Evolutionary conservation across 2,113 vertebrate genomes (phyloP).

Genomic region (Orcinus orca): DNA sequence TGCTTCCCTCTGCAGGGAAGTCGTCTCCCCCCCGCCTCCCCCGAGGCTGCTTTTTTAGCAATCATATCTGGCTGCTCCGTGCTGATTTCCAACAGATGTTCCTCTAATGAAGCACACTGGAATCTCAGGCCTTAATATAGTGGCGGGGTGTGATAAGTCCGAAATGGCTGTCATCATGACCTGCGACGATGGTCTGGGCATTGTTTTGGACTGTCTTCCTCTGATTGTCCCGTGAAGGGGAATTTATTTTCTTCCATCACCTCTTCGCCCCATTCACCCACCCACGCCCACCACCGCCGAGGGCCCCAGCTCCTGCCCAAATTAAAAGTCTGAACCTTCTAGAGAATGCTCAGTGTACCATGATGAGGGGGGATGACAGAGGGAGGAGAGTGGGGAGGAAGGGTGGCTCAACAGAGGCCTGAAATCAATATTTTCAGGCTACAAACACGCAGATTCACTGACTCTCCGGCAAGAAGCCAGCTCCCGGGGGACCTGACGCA

Average conservation of each 20-base stretch:
- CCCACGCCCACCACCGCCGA: background rate
- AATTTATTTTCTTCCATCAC: slow-evolving; percentile 76
- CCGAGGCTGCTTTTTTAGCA: slow-evolving; percentile 57
- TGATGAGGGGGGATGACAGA: slow-evolving; percentile 25
- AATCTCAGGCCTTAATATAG: slow-evolving; percentile 88
- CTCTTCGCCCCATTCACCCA: slow-evolving; percentile 18
- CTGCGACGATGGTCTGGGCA: slow-evolving; percentile 83
- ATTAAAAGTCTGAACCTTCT: slow-evolving; percentile 72
- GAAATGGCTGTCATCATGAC: slow-evolving; percentile 83
- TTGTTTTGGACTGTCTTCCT: slow-evolving; percentile 83
- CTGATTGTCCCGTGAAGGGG: slow-evolving; percentile 78
- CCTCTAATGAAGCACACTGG: slow-evolving; percentile 80
- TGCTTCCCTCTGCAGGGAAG: background rate
- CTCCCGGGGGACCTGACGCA: slow-evolving; percentile 43
- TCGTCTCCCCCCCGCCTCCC: background rate
- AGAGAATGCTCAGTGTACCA: slow-evolving; percentile 2
- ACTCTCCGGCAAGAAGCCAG: accelerated
- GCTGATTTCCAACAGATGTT: slow-evolving; percentile 85
- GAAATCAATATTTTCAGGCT: slow-evolving; percentile 48
- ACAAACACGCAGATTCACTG: background rate
- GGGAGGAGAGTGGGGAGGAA: background rate
- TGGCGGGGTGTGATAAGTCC: slow-evolving; percentile 82
- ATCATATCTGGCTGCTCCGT: slow-evolving; percentile 53
- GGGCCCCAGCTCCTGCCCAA: slow-evolving; percentile 60
- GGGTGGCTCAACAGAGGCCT: background rate